Conservation (phyloP, 92 coral and sea anemone genomes). For the Plumapathes pennacea region DNA sequence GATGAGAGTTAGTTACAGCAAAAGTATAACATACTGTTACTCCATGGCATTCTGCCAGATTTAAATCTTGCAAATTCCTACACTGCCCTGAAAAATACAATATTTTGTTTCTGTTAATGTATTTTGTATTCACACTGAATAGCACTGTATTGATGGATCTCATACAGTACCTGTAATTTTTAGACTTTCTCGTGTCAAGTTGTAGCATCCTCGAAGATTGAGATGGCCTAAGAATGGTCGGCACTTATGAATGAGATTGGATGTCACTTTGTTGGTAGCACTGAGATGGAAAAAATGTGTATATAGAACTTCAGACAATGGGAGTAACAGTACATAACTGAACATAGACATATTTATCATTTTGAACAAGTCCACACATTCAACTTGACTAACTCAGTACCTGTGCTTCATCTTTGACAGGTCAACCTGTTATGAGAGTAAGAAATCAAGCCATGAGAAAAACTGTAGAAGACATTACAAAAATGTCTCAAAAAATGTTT, state of each 20-base stretch:
- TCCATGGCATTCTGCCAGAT: slow-evolving; percentile 81
- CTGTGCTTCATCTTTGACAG: slow-evolving; percentile 85
- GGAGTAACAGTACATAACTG: too few species aligned
- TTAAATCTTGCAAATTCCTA: slow-evolving; percentile 91
- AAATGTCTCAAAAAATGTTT: not conserved
- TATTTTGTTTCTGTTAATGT: not conserved
- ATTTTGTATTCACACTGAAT: not conserved
- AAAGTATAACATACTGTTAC: slow-evolving; percentile 62
- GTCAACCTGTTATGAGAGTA: slow-evolving; percentile 54
- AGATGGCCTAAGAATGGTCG: slow-evolving; percentile 95
- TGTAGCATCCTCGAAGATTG: slow-evolving; percentile 84
- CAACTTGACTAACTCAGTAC: too few species aligned
- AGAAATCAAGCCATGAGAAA: not conserved
- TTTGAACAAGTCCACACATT: too few species aligned
- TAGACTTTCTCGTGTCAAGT: slow-evolving; percentile 75
- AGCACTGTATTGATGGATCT: not conserved
- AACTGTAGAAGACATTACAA: not conserved
- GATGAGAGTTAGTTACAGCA: not conserved
- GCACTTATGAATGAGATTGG: slow-evolving; percentile 81
- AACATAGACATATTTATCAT: too few species aligned
- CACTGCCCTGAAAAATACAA: slow-evolving; percentile 62
- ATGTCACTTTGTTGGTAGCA: slow-evolving; percentile 82
- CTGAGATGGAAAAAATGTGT: slow-evolving; percentile 28
- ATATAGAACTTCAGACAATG: too few species aligned
- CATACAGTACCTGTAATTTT: slow-evolving; percentile 68